Conservation (phyloP, 2,888 invertebrate genomes). For the Dasypogon diadema region DNA sequence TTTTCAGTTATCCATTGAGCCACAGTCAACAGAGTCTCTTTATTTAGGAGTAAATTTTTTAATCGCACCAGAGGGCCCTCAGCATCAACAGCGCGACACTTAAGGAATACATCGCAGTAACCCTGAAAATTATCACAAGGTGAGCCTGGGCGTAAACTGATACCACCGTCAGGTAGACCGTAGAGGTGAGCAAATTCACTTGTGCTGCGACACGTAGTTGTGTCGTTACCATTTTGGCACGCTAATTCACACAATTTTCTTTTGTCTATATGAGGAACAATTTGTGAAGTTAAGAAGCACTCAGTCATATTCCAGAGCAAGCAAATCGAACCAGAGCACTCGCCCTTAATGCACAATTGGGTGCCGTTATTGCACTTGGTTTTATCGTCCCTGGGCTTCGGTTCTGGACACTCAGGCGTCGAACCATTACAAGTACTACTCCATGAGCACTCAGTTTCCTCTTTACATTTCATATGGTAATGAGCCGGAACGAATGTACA, state of each 20-base stretch:
- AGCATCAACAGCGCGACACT: slow-evolving; percentile 98
- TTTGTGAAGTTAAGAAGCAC: slow-evolving; percentile 90
- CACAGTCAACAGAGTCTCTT: slow-evolving; percentile 87
- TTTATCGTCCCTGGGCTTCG: slow-evolving; percentile 84
- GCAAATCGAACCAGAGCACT: slow-evolving; percentile 96
- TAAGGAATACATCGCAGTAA: slow-evolving; percentile 99
- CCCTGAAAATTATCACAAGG: slow-evolving; percentile 99
- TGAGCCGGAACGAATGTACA: slow-evolving; percentile 81
- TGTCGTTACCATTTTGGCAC: slow-evolving; percentile 87
- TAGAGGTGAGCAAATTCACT: slow-evolving; percentile 84
- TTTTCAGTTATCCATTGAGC: slow-evolving; percentile 95
- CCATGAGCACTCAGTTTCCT: slow-evolving; percentile 90
- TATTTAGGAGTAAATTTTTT: slow-evolving; percentile 94
- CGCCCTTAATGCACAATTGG: slow-evolving; percentile 87
- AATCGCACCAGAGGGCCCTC: slow-evolving; percentile 97
- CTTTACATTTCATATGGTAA: slow-evolving; percentile 80
- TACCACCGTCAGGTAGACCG: slow-evolving; percentile 82
- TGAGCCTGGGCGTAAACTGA: slow-evolving; percentile 92
- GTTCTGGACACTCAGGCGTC: slow-evolving; percentile 88
- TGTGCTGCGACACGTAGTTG: slow-evolving; percentile 83
- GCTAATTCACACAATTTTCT: slow-evolving; percentile 94
- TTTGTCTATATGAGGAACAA: slow-evolving; percentile 81
- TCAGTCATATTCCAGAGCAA: slow-evolving; percentile 93
- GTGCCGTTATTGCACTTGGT: slow-evolving; percentile 96
- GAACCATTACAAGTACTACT: slow-evolving; percentile 88